Evolutionary conservation across 2,888 invertebrate species (phyloP).

Genomic region (Drosophila emarginata): DNA sequence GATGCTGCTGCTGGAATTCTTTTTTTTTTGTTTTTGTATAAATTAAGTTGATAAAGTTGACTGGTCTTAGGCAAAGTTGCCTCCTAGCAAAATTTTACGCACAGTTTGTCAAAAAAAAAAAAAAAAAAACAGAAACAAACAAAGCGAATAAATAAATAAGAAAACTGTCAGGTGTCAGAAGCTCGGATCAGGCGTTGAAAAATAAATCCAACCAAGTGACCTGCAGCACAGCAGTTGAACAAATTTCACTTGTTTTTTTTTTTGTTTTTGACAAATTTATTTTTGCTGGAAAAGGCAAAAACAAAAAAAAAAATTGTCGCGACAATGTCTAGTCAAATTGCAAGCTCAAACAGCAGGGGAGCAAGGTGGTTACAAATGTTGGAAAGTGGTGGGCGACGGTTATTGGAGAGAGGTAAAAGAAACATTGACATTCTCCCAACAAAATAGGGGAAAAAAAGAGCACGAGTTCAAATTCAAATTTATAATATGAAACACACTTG

Average conservation of each 20-base stretch:
- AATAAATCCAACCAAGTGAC: constrained; percentile 41
- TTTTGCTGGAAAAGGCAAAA: constrained; percentile 16
- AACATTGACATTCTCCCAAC: not conserved
- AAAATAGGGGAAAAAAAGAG: not conserved
- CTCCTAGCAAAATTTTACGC: constrained; percentile 24
- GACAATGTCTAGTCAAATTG: constrained; percentile 67
- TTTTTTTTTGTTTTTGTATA: constrained; percentile 35
- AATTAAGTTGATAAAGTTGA: constrained; percentile 64
- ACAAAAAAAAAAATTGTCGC: constrained; percentile 47
- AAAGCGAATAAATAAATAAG: constrained; percentile 56
- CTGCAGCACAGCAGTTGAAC: constrained; percentile 20
- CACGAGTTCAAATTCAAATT: not conserved
- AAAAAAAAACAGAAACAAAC: constrained; percentile 26
- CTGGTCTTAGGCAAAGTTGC: constrained; percentile 34
- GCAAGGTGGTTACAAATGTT: constrained; percentile 1
- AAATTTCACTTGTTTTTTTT: not conserved
- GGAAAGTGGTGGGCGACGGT: too few relatives aligned
- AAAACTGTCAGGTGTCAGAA: constrained; percentile 55
- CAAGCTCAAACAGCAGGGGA: constrained; percentile 44
- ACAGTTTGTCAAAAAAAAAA: constrained; percentile 22
- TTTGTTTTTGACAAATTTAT: constrained; percentile 6
- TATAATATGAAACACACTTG: not conserved
- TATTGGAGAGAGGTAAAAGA: not conserved
- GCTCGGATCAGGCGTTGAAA: constrained; percentile 17
- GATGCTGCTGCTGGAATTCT: not conserved